phyloP scores from a whole-genome alignment of 2,888 invertebrate species.

The Nephrotoma flavescens region DNA sequence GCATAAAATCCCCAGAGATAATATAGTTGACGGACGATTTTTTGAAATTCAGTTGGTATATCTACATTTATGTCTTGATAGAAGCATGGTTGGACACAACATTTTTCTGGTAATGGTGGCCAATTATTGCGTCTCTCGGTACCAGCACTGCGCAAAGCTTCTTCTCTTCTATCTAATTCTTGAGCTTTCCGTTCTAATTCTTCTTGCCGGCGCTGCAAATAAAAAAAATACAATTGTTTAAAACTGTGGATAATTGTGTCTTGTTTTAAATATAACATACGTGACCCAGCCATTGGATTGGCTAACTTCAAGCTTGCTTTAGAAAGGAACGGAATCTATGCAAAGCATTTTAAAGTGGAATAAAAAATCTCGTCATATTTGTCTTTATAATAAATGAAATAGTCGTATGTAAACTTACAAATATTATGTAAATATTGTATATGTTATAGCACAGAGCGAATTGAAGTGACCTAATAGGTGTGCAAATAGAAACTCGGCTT shows the following conservation, averaged over 20 bases:
- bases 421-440: too few relatives aligned
- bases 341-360: too few relatives aligned
- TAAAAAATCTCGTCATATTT: too few relatives aligned
- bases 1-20: constrained; percentile 96
- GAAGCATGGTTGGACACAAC: constrained; percentile 94
- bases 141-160: constrained; percentile 49
- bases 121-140: constrained; percentile 80
- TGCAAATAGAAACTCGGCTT: too few relatives aligned
- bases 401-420: too few relatives aligned
- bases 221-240: constrained; percentile 2
- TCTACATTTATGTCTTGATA: constrained; percentile 99
- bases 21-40: constrained; percentile 85
- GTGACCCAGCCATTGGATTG: background rate
- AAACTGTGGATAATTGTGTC: background rate
- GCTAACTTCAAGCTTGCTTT: too few relatives aligned
- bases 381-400: too few relatives aligned
- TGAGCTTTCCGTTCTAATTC: constrained; percentile 85
- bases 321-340: too few relatives aligned
- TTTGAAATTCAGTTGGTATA: constrained; percentile 95
- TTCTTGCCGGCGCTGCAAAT: constrained; percentile 60
- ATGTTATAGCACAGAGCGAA: too few relatives aligned
- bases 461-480: too few relatives aligned
- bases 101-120: constrained; percentile 90
- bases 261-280: background rate
- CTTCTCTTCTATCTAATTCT: constrained; percentile 75